Base-by-base conservation (phyloP, 2,888 invertebrate genomes). In the Calliopum simillimum region DNA sequence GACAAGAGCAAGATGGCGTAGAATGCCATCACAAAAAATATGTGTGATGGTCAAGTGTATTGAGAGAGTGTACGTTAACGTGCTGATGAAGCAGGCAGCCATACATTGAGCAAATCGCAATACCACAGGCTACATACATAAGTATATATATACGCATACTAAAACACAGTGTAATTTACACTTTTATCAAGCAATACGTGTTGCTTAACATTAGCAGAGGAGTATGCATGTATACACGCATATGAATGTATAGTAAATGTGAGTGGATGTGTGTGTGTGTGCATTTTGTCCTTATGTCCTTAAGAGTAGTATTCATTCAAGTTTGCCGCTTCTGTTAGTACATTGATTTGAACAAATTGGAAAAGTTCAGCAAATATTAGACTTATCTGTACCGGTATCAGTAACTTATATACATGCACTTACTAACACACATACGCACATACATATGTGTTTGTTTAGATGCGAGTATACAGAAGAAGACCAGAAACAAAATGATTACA, bases 321-420 rank as follows among this genome's bases (percentile, higher is more conserved):
- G 59, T 46, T 21, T 41, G 33, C 33, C 14, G 19, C 49, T n/a
- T 49, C 33, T 43, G 41, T n/a, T 13, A 44, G 61, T 43, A 67
- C 67, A 67, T n/a, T 49, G 67, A 67, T 49, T 67, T 67, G 59
- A 58, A 58, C 67, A 67, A 67, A 67, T 67, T 67, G 59, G 58
- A 67, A 67, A 67, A 67, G 67, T 67, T 67, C 43, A 53, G 64
- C 46, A 64, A 51, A 64, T 51, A 51, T 46, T 62, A 16, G 46
- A 46, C 61, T 62, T 51, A 64, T 41, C 51, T 23, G 23, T 23
- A 56, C 23, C 56, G 55, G 11, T 25, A 23, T 56, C 56, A 46
- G 55, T n/a, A 14, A 14, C 62, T 62, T 51, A 51, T 21, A 14
- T 13, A 21, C 43, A 16, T 33, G 12, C n/a, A 19, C 33, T 4